Evolutionary conservation across 2,888 invertebrate species (phyloP).

Genomic region (Oeneis ivallda): DNA sequence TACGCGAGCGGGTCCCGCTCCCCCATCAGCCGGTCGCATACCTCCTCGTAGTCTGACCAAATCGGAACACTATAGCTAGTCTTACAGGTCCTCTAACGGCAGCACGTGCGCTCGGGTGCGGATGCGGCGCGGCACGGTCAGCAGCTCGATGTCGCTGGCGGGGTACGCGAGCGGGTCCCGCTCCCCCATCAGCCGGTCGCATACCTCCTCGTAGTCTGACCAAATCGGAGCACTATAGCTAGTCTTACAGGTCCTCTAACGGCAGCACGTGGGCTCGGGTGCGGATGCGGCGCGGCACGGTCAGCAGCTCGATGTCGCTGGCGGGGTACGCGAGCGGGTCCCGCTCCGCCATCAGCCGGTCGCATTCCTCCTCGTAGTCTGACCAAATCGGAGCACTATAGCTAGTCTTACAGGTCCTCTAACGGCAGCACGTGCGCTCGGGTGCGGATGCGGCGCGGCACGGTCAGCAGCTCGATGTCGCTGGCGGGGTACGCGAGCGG

Average conservation of each 20-base stretch:
- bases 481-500: constrained; percentile 92
- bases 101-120: constrained; percentile 90
- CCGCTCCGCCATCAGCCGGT: no score
- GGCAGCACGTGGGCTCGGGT: no score
- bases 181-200: constrained; percentile 85
- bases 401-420: constrained; percentile 86
- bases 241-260: no score
- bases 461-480: constrained; percentile 90
- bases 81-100: constrained; percentile 91
- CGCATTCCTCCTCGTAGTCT: no score
- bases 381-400: no score
- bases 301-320: no score
- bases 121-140: constrained; percentile 90
- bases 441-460: constrained; percentile 93
- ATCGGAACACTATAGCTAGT: no score
- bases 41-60: constrained; percentile 97
- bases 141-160: constrained; percentile 90
- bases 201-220: constrained; percentile 97
- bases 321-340: no score
- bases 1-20: constrained; percentile 94
- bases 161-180: constrained; percentile 95
- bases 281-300: no score
- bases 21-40: constrained; percentile 85
- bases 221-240: no score
- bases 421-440: constrained; percentile 91